phyloP scores from a whole-genome alignment of 2,113 vertebrate genomes.

The Centropristis striata region DNA sequence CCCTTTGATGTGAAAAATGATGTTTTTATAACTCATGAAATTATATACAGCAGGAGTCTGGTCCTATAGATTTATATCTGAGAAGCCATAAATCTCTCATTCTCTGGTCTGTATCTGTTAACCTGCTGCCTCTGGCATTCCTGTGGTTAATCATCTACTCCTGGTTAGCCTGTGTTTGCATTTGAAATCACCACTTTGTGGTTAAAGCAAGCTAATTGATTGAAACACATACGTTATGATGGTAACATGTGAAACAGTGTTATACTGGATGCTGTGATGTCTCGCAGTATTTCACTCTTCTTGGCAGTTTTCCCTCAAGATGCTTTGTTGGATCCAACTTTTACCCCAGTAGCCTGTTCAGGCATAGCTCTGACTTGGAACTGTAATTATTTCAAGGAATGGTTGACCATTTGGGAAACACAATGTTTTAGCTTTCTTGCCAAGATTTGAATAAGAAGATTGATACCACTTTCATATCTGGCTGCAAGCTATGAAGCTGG shows the following conservation, averaged over 20 bases:
- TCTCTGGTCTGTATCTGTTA: conserved; percentile 19
- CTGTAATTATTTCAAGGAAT: neutral
- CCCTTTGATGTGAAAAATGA: conserved; percentile 20
- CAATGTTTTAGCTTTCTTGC: too few relatives aligned
- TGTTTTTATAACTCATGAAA: neutral
- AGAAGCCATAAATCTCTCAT: conserved; percentile 14
- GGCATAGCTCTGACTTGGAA: neutral
- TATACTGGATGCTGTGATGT: neutral
- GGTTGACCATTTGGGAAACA: neutral
- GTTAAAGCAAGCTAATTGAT: conserved; percentile 32
- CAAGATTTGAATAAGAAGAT: neutral
- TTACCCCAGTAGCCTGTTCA: too few relatives aligned
- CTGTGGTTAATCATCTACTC: conserved; percentile 75
- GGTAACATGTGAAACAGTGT: conserved; percentile 6
- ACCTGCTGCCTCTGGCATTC: conserved; percentile 56
- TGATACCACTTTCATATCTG: neutral
- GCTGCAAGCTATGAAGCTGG: neutral
- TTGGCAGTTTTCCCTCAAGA: neutral
- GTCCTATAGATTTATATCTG: neutral
- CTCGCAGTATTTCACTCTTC: neutral
- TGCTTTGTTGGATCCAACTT: neutral
- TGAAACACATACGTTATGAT: neutral
- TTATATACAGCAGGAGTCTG: conserved; percentile 6
- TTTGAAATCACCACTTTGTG: conserved; percentile 53
- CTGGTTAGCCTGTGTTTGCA: conserved; percentile 33